Evolutionary conservation across 2,888 invertebrate species (phyloP).

Genomic region (Apotomis capreana): DNA sequence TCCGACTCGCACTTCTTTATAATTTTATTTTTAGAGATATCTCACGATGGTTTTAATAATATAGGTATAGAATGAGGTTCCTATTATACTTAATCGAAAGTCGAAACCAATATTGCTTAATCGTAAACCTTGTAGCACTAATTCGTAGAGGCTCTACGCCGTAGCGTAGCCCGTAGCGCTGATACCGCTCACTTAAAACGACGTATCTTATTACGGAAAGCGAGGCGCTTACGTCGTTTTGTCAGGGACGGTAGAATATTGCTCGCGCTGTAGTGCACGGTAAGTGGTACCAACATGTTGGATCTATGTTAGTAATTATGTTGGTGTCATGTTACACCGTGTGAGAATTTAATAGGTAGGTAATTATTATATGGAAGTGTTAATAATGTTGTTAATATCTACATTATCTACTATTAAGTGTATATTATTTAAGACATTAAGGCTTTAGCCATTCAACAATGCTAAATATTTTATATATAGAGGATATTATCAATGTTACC

Average conservation of each 20-base stretch:
- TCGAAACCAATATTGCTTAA: neutral
- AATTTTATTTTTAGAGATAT: too few species aligned
- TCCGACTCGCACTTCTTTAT: too few species aligned
- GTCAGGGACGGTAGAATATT: neutral
- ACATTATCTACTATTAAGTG: too few species aligned
- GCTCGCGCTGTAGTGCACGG: neutral
- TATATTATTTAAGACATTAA: too few species aligned
- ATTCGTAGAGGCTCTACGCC: slow-evolving; percentile 20
- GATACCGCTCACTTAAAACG: neutral
- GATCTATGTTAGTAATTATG: slow-evolving; percentile 2
- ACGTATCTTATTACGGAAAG: neutral
- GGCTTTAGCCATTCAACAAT: too few species aligned
- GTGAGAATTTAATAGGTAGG: neutral
- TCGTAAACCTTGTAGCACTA: slow-evolving; percentile 9
- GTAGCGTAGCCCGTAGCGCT: slow-evolving; percentile 4
- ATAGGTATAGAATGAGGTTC: neutral
- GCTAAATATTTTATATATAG: too few species aligned
- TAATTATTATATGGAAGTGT: neutral
- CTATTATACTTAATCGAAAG: slow-evolving; percentile 1
- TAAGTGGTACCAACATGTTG: slow-evolving; percentile 12
- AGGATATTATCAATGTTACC: too few species aligned
- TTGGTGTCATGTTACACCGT: neutral
- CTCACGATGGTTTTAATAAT: too few species aligned
- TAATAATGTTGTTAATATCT: too few species aligned
- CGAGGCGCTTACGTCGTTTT: neutral